Percentiles rank a stretch among this genome's conserved stretches.
These are phyloP conservation scores for Camponotus pennsylvanicus DNA, from an alignment of 1,140 invertebrate species.

Conservation along the genomic window DNA sequence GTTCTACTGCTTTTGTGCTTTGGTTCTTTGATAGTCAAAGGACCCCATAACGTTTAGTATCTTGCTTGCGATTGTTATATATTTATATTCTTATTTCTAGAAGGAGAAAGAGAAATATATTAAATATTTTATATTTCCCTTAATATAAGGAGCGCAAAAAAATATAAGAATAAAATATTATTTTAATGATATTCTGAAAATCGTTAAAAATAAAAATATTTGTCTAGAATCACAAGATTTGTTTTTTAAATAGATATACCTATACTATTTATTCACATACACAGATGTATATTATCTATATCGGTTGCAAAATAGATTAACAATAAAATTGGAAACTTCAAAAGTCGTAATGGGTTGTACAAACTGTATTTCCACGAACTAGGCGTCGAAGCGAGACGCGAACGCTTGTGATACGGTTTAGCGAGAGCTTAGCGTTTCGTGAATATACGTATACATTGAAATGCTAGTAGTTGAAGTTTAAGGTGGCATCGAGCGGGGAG, in stretches of 20 bases:
- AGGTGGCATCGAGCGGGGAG: constrained; percentile 37
- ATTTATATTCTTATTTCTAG: not conserved
- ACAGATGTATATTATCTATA: not conserved
- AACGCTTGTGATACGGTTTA: constrained; percentile 46
- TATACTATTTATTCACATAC: too few species aligned
- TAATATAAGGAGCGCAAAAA: too few species aligned
- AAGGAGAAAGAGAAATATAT: not conserved
- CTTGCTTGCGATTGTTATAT: not conserved
- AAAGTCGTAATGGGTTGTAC: not conserved
- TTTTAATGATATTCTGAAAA: not conserved
- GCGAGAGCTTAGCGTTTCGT: constrained; percentile 43
- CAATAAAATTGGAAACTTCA: not conserved
- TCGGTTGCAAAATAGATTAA: not conserved
- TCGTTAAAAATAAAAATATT: not conserved
- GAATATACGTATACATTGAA: constrained; percentile 55
- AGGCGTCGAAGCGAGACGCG: constrained; percentile 15
- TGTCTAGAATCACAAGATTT: not conserved
- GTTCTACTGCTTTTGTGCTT: constrained; percentile 37
- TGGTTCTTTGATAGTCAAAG: constrained; percentile 27
- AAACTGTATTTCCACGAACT: not conserved
- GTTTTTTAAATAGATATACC: not conserved
- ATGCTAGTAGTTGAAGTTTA: constrained; percentile 62
- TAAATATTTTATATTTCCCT: not conserved
- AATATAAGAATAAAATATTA: not conserved
- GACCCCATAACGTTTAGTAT: constrained; percentile 15